Evolutionary conservation across 2,888 invertebrate species (phyloP).

Genomic region (Caradrina clavipalpis): DNA sequence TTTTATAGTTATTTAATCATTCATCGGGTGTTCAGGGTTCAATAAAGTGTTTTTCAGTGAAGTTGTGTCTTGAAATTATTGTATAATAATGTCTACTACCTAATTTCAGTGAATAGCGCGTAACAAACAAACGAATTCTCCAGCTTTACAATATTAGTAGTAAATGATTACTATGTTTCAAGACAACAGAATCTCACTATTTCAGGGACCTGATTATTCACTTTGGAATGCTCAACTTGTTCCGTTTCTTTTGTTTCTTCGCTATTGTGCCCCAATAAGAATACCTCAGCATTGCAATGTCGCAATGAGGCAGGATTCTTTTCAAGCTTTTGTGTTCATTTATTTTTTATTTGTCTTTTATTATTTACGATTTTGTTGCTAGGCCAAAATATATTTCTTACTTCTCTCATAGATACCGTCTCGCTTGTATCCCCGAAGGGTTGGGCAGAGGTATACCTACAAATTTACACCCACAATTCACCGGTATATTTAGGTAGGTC

Average conservation of each 20-base stretch:
- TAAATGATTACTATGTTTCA: slow-evolving; percentile 25
- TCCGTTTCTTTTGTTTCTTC: slow-evolving; percentile 30
- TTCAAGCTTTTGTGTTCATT: slow-evolving; percentile 12
- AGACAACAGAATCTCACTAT: slow-evolving; percentile 17
- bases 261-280: slow-evolving; percentile 33
- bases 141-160: slow-evolving; percentile 1
- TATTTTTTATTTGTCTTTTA: slow-evolving; percentile 14
- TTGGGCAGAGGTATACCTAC: too few relatives aligned
- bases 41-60: too few relatives aligned
- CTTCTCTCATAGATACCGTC: too few relatives aligned
- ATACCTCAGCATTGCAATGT: slow-evolving; percentile 18
- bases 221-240: slow-evolving; percentile 39
- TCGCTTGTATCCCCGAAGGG: too few relatives aligned
- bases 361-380: not conserved
- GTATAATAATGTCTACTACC: too few relatives aligned
- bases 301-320: slow-evolving; percentile 17
- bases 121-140: too few relatives aligned
- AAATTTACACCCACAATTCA: too few relatives aligned
- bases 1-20: too few relatives aligned
- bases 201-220: slow-evolving; percentile 26
- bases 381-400: not conserved
- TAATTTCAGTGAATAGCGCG: too few relatives aligned
- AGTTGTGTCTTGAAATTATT: too few relatives aligned
- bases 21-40: too few relatives aligned
- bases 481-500: too few relatives aligned